phyloP scores from a whole-genome alignment of 2,888 invertebrate species.

The Anthophora plumipes region DNA sequence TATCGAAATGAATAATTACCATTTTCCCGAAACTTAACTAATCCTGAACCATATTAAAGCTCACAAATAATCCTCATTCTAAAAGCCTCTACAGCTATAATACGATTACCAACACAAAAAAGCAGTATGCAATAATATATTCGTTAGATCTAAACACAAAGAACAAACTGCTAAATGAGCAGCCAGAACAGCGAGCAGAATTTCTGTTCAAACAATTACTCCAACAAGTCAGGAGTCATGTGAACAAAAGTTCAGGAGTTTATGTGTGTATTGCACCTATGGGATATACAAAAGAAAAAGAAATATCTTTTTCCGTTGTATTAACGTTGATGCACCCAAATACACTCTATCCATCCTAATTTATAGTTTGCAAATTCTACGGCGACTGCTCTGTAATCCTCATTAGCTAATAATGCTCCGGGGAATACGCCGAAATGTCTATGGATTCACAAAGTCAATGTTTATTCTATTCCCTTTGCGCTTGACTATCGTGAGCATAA shows the following conservation, averaged over 20 bases:
- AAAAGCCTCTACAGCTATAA: no score
- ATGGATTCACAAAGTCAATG: not conserved
- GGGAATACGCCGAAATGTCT: not conserved
- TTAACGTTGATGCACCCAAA: slow-evolving; percentile 7
- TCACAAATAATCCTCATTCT: no score
- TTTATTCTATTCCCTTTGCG: not conserved
- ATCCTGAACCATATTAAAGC: no score
- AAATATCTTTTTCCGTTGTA: slow-evolving; percentile 10
- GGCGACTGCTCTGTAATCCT: slow-evolving; percentile 5
- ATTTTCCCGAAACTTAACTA: no score
- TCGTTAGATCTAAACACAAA: not conserved
- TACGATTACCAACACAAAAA: not conserved
- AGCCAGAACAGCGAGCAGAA: not conserved
- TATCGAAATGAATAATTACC: no score
- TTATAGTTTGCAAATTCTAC: slow-evolving; percentile 22
- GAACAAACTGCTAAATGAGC: not conserved
- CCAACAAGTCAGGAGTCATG: not conserved
- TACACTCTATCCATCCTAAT: not conserved
- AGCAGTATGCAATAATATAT: not conserved
- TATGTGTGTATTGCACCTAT: not conserved
- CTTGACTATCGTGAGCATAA: not conserved
- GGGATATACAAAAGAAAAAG: not conserved
- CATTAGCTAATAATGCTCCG: slow-evolving; percentile 12
- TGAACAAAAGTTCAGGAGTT: not conserved
- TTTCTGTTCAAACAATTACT: not conserved